Percentiles rank a stretch among this genome's conserved stretches.
Conservation (phyloP, 2,888 invertebrate species). For the Gnatocerus cornutus region DNA sequence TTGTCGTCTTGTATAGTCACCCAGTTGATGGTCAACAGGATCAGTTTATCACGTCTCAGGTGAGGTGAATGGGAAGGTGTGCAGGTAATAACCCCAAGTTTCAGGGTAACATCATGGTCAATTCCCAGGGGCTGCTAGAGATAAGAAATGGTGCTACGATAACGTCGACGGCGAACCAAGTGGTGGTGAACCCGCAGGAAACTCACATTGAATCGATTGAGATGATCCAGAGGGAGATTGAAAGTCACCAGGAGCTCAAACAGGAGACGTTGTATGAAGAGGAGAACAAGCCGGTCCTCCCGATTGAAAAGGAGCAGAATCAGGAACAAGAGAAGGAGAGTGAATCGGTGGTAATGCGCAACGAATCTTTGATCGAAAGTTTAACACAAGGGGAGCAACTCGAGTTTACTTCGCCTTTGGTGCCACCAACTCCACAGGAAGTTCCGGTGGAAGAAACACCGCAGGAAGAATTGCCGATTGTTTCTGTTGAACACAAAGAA, state of each 20-base stretch:
- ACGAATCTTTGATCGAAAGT: conserved; percentile 32
- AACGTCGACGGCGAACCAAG: conserved; percentile 59
- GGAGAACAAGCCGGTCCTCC: conserved; percentile 63
- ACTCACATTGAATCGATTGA: conserved; percentile 69
- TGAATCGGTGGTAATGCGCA: neutral
- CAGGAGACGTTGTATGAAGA: conserved; percentile 63
- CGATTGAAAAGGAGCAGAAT: conserved; percentile 21
- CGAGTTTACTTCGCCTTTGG: conserved; percentile 29
- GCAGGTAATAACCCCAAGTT: conserved; percentile 28
- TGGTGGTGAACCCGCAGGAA: conserved; percentile 58
- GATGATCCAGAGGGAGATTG: conserved; percentile 69
- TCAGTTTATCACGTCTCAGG: conserved; percentile 72
- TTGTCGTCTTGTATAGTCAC: conserved; percentile 79
- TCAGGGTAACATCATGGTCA: conserved; percentile 70
- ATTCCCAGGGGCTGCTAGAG: conserved; percentile 68
- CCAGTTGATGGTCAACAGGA: conserved; percentile 75
- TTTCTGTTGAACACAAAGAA: no score
- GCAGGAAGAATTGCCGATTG: no score
- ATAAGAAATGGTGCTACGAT: conserved; percentile 63
- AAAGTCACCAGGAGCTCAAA: conserved; percentile 60
- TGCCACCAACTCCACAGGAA: neutral
- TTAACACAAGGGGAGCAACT: conserved; percentile 31
- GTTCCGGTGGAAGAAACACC: conserved; percentile 12
- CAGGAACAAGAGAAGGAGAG: conserved; percentile 57
- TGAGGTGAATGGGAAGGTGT: conserved; percentile 44